phyloP scores from a whole-genome alignment of 1,140 invertebrate species.

The Drosophila takahashii region DNA sequence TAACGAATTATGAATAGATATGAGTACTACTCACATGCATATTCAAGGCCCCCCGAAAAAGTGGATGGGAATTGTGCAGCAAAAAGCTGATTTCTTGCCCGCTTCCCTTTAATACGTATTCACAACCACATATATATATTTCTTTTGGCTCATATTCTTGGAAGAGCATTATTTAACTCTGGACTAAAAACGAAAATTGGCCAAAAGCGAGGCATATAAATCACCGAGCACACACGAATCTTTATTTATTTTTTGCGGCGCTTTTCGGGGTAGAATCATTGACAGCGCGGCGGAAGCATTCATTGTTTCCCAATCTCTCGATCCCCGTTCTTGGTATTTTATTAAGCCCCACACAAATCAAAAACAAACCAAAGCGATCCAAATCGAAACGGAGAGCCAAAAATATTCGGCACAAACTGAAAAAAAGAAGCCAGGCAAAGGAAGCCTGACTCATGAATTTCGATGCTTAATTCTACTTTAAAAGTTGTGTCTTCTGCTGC shows the following conservation, averaged over 20 bases:
- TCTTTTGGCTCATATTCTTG: conserved; percentile 66
- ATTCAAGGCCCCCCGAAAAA: conserved; percentile 60
- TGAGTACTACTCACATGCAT: conserved; percentile 58
- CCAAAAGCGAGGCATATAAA: conserved; percentile 80
- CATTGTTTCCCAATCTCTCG: conserved; percentile 77
- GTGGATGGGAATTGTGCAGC: conserved; percentile 65
- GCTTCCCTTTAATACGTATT: conserved; percentile 23
- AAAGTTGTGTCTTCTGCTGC: conserved; percentile 51
- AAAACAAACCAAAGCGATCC: conserved; percentile 56
- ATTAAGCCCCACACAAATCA: conserved; percentile 83
- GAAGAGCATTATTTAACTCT: conserved; percentile 81
- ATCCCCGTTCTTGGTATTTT: conserved; percentile 75
- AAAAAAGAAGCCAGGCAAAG: conserved; percentile 30
- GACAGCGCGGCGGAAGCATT: conserved; percentile 80
- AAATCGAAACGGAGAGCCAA: conserved; percentile 10
- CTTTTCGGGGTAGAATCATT: conserved; percentile 78
- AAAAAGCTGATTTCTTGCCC: conserved; percentile 21
- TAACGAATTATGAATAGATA: conserved; percentile 78
- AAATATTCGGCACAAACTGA: conserved; percentile 18
- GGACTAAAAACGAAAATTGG: conserved; percentile 82
- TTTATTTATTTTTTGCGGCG: conserved; percentile 44
- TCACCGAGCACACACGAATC: conserved; percentile 58
- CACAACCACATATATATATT: neutral
- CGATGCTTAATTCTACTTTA: conserved; percentile 78
- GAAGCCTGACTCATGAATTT: conserved; percentile 77